Conservation (phyloP, 1,140 invertebrate genomes). For the Panulirus ornatus region DNA sequence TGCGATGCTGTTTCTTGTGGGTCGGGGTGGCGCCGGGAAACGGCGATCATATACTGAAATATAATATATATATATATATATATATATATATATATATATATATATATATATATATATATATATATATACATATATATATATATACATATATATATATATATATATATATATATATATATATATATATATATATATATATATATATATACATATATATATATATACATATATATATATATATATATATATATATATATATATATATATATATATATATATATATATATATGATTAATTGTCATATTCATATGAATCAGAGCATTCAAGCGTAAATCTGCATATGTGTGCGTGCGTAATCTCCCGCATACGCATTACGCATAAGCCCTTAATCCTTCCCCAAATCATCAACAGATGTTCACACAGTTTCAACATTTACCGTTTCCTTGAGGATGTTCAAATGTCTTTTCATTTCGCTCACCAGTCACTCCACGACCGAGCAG, state of each 20-base stretch:
- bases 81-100: neutral
- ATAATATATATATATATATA: neutral
- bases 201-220: constrained; percentile 20
- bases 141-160: constrained; percentile 16
- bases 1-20: no score
- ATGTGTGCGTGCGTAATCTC: no score
- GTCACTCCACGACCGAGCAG: no score
- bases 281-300: neutral
- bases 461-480: no score
- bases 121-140: constrained; percentile 22
- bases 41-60: neutral
- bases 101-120: constrained; percentile 31
- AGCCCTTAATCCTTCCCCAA: no score
- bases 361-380: no score
- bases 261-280: constrained; percentile 31
- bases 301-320: no score
- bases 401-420: no score
- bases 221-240: constrained; percentile 28
- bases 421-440: no score
- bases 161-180: constrained; percentile 31
- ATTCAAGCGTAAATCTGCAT: no score
- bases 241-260: constrained; percentile 29
- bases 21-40: no score
- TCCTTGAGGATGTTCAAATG: no score
- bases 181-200: constrained; percentile 29